Base-by-base conservation (phyloP, 92 coral and sea anemone species). In the Phymanthus crucifer region DNA sequence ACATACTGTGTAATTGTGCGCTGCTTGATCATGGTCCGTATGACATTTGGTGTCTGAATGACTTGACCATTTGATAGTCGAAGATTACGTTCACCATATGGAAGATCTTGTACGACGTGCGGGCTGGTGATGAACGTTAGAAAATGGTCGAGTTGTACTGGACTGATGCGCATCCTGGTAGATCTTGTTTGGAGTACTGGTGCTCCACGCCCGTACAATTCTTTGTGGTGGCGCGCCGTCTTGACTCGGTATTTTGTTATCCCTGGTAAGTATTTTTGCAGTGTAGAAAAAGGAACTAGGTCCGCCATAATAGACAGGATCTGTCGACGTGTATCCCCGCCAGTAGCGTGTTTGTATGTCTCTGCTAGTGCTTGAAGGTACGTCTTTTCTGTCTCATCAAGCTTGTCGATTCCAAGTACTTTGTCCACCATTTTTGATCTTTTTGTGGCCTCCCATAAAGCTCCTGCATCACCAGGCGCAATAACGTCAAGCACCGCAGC, bases 401-500 rank as follows among this genome's bases (percentile, higher is more conserved):
- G 66, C 79, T 71, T 29, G 45, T 80, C 78, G 29, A 68, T 79
- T 71, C 35, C 65, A 6, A 80, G 67, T 46, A 19, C 46, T 45
- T 46, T 80, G 12, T 80, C 84, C 21, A 80, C 32, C 48, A 70
- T 9, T 40, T 80, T 80, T 66, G 84, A 80, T 40, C 31, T 80
- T 33, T 80, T 71, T 40, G 80, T 71, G 27, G 84, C 66, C 67
- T 80, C 18, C 84, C 84, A 80, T 5, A 70, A 56, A 19, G 84
- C 66, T 68, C 83, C 82, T 45, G 84, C 82, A 84, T 83, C 87
- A 57, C 75, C 84, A 83, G 81, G 83, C 65, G 87, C 87, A 24
- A 79, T 79, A 16, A 79, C 58, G 31, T 72, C 83, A 35, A 79
- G 79, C 5, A 79, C 57, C 36, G 83, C 83, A 19, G 65, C 75